Evolutionary conservation across 2,888 invertebrate genomes (phyloP), one percentile per base, ranked within the genome.

Genomic region (Magallana nippona): DNA sequence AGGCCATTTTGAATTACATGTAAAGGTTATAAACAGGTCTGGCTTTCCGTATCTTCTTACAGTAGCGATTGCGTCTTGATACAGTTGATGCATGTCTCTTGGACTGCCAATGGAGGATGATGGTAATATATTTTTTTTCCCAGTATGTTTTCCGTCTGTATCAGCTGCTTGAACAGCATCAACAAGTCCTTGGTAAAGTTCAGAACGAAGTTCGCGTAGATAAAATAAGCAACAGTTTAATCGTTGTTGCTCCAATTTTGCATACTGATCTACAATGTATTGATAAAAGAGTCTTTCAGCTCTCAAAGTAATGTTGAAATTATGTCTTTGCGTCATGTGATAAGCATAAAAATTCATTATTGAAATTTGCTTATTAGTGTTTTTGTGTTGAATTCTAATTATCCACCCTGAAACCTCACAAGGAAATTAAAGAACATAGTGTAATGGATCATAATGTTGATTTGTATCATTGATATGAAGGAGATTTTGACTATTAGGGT

Each of bases 261-360:
- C 82, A 80, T 82, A 86, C 77, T 78, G 57, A 62, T 85, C 85
- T 10, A 85, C 85, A 44, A 85, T 58, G 56, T 83, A 85, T n/a
- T 83, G 83, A 22, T 83, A 81, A 19, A 85, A 57, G 17, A 85
- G 81, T 79, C 83, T 60, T 10, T 83, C 81, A 58, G 81, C 55
- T 58, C 81, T 32, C 58, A 85, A 57, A 13, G 83, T 56, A 17
- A 78, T 32, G 55, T 85, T 83, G 55, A 81, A 82, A 17, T 79
- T 62, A 32, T 22, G 44, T 58, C 84, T 81, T 57, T 78, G 58
- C 84, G 82, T 82, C 10, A 82, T 44, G 32, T 81, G 82, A 44
- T 78, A 84, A 13, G 78, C 58, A 82, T 82, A 84, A 78, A 82
- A 84, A 56, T 84, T 55, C 82, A 84, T 82, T 13, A 55, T 27